These are phyloP conservation scores for Coecobrya sp. DNA, from an alignment of 2,888 invertebrate species.

Conservation along the genomic window DNA sequence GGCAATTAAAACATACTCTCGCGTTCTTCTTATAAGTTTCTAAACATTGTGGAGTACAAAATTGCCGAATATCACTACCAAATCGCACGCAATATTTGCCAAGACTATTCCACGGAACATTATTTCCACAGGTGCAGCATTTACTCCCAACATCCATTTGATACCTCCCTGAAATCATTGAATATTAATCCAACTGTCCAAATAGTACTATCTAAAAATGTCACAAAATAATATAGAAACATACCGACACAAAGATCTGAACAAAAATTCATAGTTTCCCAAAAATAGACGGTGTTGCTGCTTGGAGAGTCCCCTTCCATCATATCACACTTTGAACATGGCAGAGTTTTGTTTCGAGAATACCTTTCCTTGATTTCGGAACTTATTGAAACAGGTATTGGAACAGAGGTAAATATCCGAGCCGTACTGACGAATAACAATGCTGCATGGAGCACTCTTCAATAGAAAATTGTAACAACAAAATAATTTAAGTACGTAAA, in stretches of 20 bases:
- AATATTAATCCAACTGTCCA: no score
- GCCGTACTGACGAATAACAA: slow-evolving; percentile 83
- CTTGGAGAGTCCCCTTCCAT: slow-evolving; percentile 71
- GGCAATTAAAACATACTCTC: slow-evolving; percentile 97
- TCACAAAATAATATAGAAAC: slow-evolving; percentile 50
- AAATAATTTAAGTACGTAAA: no score
- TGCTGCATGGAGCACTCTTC: slow-evolving; percentile 76
- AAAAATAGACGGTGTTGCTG: slow-evolving; percentile 87
- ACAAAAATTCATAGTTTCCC: slow-evolving; percentile 98
- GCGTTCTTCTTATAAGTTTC: slow-evolving; percentile 96
- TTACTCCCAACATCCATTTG: slow-evolving; percentile 92
- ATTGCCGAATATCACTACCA: slow-evolving; percentile 96
- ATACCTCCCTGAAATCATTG: slow-evolving; percentile 91
- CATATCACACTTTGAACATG: slow-evolving; percentile 84
- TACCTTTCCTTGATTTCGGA: slow-evolving; percentile 82
- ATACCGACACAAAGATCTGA: slow-evolving; percentile 94
- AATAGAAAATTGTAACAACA: slow-evolving; percentile 27
- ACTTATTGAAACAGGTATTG: slow-evolving; percentile 84
- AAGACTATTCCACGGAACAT: slow-evolving; percentile 93
- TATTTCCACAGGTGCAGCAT: slow-evolving; percentile 94
- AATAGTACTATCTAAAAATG: background rate
- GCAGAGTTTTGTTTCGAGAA: slow-evolving; percentile 77
- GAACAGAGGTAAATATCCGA: slow-evolving; percentile 84
- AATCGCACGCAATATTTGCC: slow-evolving; percentile 98
- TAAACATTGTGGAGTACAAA: slow-evolving; percentile 95